phyloP scores from a whole-genome alignment of 1,140 invertebrate genomes.

The Drosophila orena region DNA sequence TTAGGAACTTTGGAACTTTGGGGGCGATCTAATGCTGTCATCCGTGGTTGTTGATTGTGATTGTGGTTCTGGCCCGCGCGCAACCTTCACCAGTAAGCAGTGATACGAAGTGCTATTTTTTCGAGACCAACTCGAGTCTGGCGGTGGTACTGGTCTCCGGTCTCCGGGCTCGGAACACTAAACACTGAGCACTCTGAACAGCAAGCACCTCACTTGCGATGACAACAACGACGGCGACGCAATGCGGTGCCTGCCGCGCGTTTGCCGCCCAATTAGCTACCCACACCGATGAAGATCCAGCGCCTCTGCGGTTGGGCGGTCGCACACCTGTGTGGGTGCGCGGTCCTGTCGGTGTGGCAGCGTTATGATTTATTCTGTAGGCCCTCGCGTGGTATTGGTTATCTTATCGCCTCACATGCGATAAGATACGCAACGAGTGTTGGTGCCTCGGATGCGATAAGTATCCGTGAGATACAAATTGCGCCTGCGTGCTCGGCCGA shows the following conservation, averaged over 20 bases:
- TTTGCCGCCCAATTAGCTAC: slow-evolving; percentile 79
- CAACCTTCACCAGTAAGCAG: slow-evolving; percentile 21
- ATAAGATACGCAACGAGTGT: slow-evolving; percentile 41
- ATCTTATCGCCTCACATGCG: slow-evolving; percentile 67
- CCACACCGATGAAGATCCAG: slow-evolving; percentile 53
- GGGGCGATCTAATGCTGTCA: slow-evolving; percentile 11
- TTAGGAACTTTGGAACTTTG: background rate
- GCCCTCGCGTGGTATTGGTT: slow-evolving; percentile 56
- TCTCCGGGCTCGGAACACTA: slow-evolving; percentile 11
- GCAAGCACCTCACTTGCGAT: slow-evolving; percentile 38
- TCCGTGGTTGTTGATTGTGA: slow-evolving; percentile 42
- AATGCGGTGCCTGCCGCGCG: slow-evolving; percentile 63
- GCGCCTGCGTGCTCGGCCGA: slow-evolving; percentile 73
- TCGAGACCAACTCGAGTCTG: slow-evolving; percentile 56
- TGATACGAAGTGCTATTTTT: slow-evolving; percentile 63
- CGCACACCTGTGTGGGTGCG: slow-evolving; percentile 50
- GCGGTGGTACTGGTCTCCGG: slow-evolving; percentile 8
- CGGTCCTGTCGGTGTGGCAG: slow-evolving; percentile 39
- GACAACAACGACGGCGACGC: slow-evolving; percentile 59
- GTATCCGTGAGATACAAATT: slow-evolving; percentile 80
- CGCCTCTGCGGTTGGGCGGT: slow-evolving; percentile 63
- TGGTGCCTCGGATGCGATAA: slow-evolving; percentile 60
- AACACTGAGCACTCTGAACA: background rate
- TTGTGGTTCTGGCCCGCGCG: slow-evolving; percentile 25
- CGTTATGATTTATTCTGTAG: slow-evolving; percentile 80